phyloP scores from a whole-genome alignment of 2,888 invertebrate genomes.

The Drosophila kuntzei region DNA sequence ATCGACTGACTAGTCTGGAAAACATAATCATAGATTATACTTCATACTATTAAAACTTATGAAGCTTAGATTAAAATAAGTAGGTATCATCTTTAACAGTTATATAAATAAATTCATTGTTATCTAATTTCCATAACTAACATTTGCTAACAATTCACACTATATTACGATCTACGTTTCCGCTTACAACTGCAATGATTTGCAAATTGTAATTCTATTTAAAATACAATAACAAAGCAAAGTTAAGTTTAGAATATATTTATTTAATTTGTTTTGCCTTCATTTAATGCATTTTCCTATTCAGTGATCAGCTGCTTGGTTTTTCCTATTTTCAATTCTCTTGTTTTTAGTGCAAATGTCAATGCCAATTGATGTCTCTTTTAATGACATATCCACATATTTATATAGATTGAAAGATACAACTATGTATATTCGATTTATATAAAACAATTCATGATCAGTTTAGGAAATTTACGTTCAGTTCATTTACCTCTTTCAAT shows the following conservation, averaged over 20 bases:
- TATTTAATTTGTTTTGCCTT: conserved; percentile 9
- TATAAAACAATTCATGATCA: conserved; percentile 1
- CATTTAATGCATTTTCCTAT: background rate
- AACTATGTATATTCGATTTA: background rate
- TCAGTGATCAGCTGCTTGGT: conserved; percentile 16
- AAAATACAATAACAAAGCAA: background rate
- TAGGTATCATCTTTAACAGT: background rate
- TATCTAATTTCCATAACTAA: background rate
- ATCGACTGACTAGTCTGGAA: background rate
- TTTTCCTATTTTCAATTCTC: conserved; percentile 2
- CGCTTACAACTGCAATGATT: conserved; percentile 9
- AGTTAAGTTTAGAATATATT: conserved; percentile 9
- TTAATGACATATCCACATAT: conserved; percentile 1
- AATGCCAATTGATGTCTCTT: conserved; percentile 21
- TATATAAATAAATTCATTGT: background rate
- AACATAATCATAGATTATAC: conserved; percentile 5
- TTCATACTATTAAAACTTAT: background rate
- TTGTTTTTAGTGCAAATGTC: conserved; percentile 22
- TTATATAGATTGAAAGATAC: background rate
- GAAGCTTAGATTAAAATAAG: background rate
- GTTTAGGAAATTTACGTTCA: conserved; percentile 2
- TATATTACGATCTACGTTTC: conserved; percentile 14
- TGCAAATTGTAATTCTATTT: conserved; percentile 8
- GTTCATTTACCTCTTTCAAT: conserved; percentile 61
- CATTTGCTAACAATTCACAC: conserved; percentile 17